Evolutionary conservation across 1,140 invertebrate species (phyloP).

Genomic region (Apis mellifera): Amel_HAv3.1 CM009936.2:11247501-11248000

Average conservation of each 20-base stretch:
- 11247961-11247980: background rate
- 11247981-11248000: constrained; percentile 39
- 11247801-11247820: background rate
- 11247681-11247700: too few relatives aligned
- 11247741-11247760: background rate
- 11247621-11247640: too few relatives aligned
- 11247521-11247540: too few relatives aligned
- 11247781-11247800: background rate
- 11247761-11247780: background rate
- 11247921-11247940: constrained; percentile 11
- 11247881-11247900: background rate
- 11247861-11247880: background rate
- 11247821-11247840: background rate
- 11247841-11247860: background rate
- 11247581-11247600: too few relatives aligned
- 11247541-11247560: too few relatives aligned
- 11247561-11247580: too few relatives aligned
- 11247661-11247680: too few relatives aligned
- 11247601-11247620: too few relatives aligned
- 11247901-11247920: constrained; percentile 50
- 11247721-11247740: background rate
- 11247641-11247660: too few relatives aligned
- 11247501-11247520: too few relatives aligned
- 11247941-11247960: background rate
- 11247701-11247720: too few relatives aligned